Evolutionary conservation across 2,888 invertebrate species (phyloP), one percentile per base, ranked within the genome.

Genomic region (Microctonus brassicae): DNA sequence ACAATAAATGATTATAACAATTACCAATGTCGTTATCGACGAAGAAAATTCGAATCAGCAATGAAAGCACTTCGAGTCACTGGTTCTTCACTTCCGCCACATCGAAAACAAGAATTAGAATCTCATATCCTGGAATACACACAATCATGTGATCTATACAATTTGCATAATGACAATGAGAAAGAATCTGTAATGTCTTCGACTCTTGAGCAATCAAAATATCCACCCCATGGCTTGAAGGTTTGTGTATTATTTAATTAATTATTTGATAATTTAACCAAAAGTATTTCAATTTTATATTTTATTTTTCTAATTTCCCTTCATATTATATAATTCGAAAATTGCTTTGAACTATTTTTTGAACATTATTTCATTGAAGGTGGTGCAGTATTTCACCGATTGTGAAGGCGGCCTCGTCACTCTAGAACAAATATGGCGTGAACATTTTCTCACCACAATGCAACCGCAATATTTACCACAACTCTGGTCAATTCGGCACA

Each of bases 401-500:
- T 82, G 83, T 65, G 82, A 88, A 78, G 90, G 90, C 1, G 93
- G 94, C 0, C 87, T 96, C 17, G 87, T 93, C 2, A 89, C 89
- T 58, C 89, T 96, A 65, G 95, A 96, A 83, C 90, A 90, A 79
- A 79, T 91, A 72, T 96, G 95, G 95, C 88, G 95, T 10, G 89
- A 92, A 78, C 94, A 95, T 84, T 96, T 96, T 85, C 81, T 96
- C 1, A 83, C 88, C 0, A 89, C 90, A 1, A 95, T 95, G 95
- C 84, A 90, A 64, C 95, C 95, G 0, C 87, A 89, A 74, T 90
- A 89, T 86, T 88, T 96, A 85, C 95, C 95, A 0, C 87, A 89
- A 1, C 87, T 93, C 64, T 96, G 96, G 96, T 94, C 94, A 29
- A 88, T 94, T 24, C 91, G 90, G 78, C 93, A 94, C 84, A 92